phyloP scores from a whole-genome alignment of 2,113 vertebrate genomes.

The Suncus etruscus region DNA sequence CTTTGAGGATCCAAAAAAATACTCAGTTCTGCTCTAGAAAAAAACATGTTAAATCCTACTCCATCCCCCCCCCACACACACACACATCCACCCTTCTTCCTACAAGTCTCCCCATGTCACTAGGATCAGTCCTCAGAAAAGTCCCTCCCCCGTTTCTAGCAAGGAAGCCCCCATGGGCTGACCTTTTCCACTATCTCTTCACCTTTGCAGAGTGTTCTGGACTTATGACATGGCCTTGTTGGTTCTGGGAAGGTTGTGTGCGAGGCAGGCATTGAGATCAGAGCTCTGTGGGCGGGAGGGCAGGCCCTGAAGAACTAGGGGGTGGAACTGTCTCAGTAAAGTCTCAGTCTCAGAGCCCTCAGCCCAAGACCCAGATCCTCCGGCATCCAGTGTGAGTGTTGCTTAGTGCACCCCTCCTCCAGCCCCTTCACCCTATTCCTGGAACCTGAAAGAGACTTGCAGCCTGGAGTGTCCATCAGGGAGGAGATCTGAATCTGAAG shows the following conservation, averaged over 20 bases:
- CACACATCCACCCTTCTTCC: background rate
- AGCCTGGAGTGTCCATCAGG: conserved; percentile 37
- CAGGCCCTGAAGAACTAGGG: conserved; percentile 59
- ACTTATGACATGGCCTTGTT: conserved; percentile 70
- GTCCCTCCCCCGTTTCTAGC: conserved; percentile 20
- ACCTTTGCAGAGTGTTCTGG: conserved; percentile 76
- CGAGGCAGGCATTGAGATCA: conserved; percentile 66
- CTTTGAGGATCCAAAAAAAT: background rate
- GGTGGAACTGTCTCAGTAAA: conserved; percentile 67
- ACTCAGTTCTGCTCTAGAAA: background rate
- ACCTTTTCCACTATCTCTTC: conserved; percentile 61
- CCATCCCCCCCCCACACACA: no score
- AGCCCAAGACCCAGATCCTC: conserved; percentile 66
- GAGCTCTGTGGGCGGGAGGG: conserved; percentile 71
- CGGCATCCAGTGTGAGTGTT: conserved; percentile 74
- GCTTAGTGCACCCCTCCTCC: background rate
- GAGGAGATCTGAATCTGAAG: conserved; percentile 33
- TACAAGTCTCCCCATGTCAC: conserved; percentile 20
- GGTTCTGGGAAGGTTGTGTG: conserved; percentile 72
- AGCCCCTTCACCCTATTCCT: background rate
- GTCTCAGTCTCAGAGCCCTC: conserved; percentile 66
- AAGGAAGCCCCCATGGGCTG: conserved; percentile 44
- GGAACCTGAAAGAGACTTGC: conserved; percentile 28
- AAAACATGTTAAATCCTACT: conserved; percentile 9
- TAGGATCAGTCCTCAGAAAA: conserved; percentile 27